Conservation (phyloP, 2,888 invertebrate species). For the Andrena marginata region DNA sequence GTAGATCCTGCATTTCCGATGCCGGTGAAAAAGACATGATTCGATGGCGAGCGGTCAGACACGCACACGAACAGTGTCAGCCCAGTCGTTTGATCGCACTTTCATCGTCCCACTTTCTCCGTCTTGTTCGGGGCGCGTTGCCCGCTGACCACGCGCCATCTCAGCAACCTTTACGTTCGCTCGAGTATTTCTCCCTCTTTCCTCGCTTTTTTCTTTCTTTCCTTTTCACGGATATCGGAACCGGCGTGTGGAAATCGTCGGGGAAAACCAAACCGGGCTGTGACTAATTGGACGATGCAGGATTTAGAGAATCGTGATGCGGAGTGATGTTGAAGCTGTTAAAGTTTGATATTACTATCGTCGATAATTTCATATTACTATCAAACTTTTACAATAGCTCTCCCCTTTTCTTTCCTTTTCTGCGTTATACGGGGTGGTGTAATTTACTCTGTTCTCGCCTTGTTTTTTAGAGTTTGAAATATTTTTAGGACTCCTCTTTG, state of each 20-base stretch:
- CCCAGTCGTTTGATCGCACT: conserved; percentile 80
- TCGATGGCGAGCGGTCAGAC: conserved; percentile 28
- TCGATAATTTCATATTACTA: no score
- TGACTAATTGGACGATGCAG: background rate
- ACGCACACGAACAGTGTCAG: conserved; percentile 59
- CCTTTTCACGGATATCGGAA: background rate
- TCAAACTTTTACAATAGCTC: no score
- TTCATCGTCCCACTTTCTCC: conserved; percentile 84
- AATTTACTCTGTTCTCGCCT: no score
- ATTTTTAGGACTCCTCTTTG: no score
- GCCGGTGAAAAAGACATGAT: conserved; percentile 54
- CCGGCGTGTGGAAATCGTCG: background rate
- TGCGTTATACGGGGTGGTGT: no score
- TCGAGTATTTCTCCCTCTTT: background rate
- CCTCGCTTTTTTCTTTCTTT: background rate
- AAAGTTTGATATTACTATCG: no score
- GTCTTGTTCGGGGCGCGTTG: conserved; percentile 61
- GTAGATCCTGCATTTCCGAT: conserved; percentile 51
- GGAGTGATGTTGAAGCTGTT: no score
- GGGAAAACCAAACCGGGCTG: background rate
- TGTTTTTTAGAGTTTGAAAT: no score
- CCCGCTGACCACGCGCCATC: conserved; percentile 48
- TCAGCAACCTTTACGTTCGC: conserved; percentile 26
- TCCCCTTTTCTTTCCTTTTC: no score
- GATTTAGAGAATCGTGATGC: background rate